phyloP scores from a whole-genome alignment of 2,113 vertebrate species.

The Alosa alosa region DNA sequence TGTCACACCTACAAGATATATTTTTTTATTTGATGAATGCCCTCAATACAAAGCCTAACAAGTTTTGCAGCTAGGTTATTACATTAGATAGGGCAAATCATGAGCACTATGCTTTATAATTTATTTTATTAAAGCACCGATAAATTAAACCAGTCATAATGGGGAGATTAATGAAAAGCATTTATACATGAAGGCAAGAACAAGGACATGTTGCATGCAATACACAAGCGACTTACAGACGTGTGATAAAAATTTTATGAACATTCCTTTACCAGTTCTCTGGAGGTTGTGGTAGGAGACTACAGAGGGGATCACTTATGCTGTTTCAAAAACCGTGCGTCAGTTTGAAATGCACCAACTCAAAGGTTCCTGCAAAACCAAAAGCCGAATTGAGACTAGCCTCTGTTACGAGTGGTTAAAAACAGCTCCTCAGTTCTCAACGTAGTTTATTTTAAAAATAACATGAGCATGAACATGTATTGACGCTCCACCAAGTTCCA shows the following conservation, averaged over 20 bases:
- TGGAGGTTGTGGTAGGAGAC: neutral
- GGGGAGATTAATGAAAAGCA: constrained; percentile 16
- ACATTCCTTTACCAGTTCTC: neutral
- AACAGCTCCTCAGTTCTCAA: neutral
- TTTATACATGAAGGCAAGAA: constrained; percentile 10
- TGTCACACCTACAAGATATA: neutral
- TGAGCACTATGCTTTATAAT: neutral
- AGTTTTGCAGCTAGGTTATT: neutral
- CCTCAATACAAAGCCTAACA: neutral
- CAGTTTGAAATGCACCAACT: neutral
- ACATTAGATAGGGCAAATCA: neutral
- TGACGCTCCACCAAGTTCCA: neutral
- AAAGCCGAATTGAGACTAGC: neutral
- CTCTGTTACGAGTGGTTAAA: neutral
- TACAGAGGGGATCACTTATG: constrained; percentile 15
- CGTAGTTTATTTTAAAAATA: neutral
- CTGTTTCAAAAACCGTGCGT: neutral
- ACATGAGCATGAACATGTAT: constrained; percentile 2
- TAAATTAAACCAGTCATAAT: neutral
- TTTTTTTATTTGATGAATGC: neutral
- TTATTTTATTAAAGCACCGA: neutral
- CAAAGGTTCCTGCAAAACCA: neutral
- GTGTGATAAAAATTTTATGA: constrained; percentile 19
- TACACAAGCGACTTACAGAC: constrained; percentile 19
- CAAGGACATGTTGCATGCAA: neutral